Percentiles rank a stretch among this genome's conserved stretches.
Conservation (phyloP, 2,888 invertebrate genomes). For the Dascillus cervinus region DNA sequence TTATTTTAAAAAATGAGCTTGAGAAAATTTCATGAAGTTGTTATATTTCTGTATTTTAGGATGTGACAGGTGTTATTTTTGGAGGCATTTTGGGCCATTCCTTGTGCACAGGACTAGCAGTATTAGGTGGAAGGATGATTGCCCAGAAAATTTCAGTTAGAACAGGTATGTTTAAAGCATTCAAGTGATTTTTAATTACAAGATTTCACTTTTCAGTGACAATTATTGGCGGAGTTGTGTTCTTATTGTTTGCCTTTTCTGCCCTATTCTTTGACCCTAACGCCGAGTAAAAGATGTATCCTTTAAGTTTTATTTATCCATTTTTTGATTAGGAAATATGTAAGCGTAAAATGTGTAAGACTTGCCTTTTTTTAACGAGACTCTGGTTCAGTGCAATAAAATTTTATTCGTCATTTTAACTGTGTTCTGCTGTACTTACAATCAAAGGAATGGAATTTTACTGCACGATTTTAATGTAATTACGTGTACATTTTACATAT, state of each 20-base stretch:
- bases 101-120: slow-evolving; percentile 94
- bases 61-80: slow-evolving; percentile 87
- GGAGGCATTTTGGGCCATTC: slow-evolving; percentile 94
- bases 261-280: slow-evolving; percentile 81
- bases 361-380: too few relatives aligned
- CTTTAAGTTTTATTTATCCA: too few relatives aligned
- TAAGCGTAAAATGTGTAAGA: too few relatives aligned
- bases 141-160: slow-evolving; percentile 95
- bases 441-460: too few relatives aligned
- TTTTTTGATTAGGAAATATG: too few relatives aligned
- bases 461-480: too few relatives aligned
- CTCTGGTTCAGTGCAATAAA: too few relatives aligned
- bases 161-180: slow-evolving; percentile 59
- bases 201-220: slow-evolving; percentile 66
- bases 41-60: slow-evolving; percentile 41
- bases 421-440: too few relatives aligned
- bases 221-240: slow-evolving; percentile 91
- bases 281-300: slow-evolving; percentile 28
- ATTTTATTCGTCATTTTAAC: too few relatives aligned
- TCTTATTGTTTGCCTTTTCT: slow-evolving; percentile 88
- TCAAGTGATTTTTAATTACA: background rate
- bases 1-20: too few relatives aligned
- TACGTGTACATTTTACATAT: too few relatives aligned
- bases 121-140: slow-evolving; percentile 92
- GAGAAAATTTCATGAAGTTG: too few relatives aligned